Evolutionary conservation across 2,797 vertebrate species (phyloP), one percentile per base, ranked within the genome.

Genomic region (Peromyscus nudipes): DNA sequence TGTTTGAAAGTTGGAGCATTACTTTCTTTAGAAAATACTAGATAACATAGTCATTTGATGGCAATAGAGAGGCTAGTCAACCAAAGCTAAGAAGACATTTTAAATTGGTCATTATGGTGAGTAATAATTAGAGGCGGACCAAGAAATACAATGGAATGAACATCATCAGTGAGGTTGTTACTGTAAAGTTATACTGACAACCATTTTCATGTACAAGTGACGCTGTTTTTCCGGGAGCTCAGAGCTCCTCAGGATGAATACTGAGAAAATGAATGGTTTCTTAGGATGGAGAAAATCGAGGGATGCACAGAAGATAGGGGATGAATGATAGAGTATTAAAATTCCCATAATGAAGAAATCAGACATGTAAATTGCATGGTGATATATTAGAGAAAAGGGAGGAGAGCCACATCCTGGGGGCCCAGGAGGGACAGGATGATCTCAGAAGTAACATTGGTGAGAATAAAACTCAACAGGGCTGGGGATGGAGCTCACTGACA

Each of bases 1-100:
- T 52, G n/a, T 79, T 86, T 77, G 60, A 71, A 67, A 77, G 57
- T 7, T 52, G 67, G 65, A 92, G 34, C 73, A 37, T 91, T 81
- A 29, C 92, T 91, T 73, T 69, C n/a, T 69, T 69, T 76, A 89
- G 73, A 89, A 84, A 76, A 65, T 71, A 75, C 25, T 52, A 89
- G 40, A 64, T 77, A 91, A 73, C 37, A 37, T 71, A 75, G 57
- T 89, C 31, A 73, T 60, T 43, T 91, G 71, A 49, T 79, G 40
- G 65, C 40, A 69, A 25, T 64, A 75, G 49, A 57, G 31, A 91
- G 40, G 1, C 46, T 67, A 37, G 55, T 16, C 71, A 73, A 75
- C 19, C 25, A 85, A 84, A 73, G 19, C 19, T 89, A 75, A 57
- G 6, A 92, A 71, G 84, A 95, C 6, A 52, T 75, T 91, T 91